Conservation (phyloP, 2,113 vertebrate genomes). For the Myrmecophaga tridactyla region DNA sequence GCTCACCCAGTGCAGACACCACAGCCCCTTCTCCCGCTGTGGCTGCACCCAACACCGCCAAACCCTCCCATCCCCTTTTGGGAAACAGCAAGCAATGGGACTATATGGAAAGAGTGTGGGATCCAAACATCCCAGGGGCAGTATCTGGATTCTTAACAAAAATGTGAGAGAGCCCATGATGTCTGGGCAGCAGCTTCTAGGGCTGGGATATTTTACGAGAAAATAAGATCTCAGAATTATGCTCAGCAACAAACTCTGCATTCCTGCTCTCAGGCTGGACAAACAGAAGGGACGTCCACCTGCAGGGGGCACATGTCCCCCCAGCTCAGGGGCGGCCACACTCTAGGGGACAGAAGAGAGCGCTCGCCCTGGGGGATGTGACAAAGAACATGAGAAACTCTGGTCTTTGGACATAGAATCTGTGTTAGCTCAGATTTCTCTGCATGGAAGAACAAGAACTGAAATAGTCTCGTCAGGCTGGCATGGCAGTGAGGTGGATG, state of each 20-base stretch:
- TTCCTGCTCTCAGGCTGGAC: not conserved
- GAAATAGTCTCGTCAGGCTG: not conserved
- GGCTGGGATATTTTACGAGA: not conserved
- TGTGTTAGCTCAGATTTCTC: not conserved
- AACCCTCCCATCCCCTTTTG: not conserved
- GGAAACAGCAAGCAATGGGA: not conserved
- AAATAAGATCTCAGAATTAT: not conserved
- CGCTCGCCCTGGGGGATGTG: not conserved
- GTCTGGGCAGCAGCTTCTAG: not conserved
- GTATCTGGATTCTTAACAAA: not conserved
- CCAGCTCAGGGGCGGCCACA: fast-evolving
- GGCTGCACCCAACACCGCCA: not conserved
- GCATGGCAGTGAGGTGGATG: fast-evolving
- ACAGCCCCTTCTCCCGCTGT: not conserved
- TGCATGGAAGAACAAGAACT: not conserved
- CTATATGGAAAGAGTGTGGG: not conserved
- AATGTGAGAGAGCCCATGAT: not conserved
- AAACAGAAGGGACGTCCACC: not conserved
- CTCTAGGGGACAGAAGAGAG: too few species aligned
- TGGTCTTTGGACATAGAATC: not conserved
- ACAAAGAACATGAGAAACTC: not conserved
- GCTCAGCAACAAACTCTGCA: not conserved
- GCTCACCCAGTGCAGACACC: not conserved
- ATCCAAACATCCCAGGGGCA: not conserved
- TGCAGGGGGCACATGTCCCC: not conserved